Conservation (phyloP, 2,113 vertebrate genomes). For the Eretmochelys imbricata region DNA sequence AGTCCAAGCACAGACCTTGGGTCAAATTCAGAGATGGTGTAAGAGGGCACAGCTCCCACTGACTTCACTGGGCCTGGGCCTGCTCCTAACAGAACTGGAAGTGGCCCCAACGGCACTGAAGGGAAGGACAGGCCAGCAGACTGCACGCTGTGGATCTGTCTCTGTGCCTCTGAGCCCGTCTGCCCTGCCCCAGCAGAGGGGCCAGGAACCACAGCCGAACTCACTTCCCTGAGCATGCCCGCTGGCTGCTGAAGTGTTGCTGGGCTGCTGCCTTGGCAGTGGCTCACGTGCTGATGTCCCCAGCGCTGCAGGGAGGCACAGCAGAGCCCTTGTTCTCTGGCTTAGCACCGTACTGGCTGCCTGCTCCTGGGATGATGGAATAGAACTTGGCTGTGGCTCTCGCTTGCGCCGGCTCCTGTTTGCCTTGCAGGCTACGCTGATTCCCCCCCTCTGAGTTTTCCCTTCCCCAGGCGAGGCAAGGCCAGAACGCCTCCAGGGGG, state of each 20-base stretch:
- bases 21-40: background rate
- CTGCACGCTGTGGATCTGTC: background rate
- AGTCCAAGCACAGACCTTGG: background rate
- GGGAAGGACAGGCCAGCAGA: background rate
- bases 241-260: background rate
- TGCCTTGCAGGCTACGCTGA: background rate
- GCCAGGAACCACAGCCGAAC: background rate
- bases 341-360: background rate
- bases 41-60: background rate
- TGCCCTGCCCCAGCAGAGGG: background rate
- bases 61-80: background rate
- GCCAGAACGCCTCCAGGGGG: too few species aligned
- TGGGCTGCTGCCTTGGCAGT: background rate
- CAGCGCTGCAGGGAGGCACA: background rate
- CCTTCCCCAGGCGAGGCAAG: background rate
- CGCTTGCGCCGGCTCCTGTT: background rate
- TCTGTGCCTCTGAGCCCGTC: background rate
- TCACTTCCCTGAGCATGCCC: background rate
- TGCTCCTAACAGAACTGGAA: background rate
- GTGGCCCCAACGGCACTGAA: background rate
- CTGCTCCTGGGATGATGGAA: background rate
- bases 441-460: background rate
- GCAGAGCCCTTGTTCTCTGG: background rate
- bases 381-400: background rate
- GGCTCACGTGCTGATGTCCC: background rate